Evolutionary conservation across 2,888 invertebrate genomes (phyloP), one percentile per base, ranked within the genome.

Genomic region (Neocrepidodera transversa): DNA sequence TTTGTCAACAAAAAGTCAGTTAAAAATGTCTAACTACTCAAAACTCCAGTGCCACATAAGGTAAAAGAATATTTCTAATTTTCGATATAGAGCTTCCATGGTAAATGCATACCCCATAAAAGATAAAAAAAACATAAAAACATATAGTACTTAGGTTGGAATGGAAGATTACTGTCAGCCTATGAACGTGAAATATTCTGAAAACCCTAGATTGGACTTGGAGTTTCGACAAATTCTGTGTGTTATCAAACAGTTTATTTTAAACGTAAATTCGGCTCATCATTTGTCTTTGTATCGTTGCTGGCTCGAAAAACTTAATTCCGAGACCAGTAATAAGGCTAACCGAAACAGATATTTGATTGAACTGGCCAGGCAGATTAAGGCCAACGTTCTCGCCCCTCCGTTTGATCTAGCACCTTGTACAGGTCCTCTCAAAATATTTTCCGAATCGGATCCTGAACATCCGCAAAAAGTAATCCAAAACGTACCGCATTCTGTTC

Each of bases 241-340:
- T 42, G 54, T 65, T 8, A 71, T 73, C 40, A 68, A 71, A 45
- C 64, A 69, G 5, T 65, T 68, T 38, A 69, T 73, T 17, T 68
- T 67, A n/a, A 62, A 58, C 14, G 66, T 73, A 36, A 70, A 67
- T 47, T 69, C 69, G 10, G 69, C 70, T 51, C 40, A 56, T 8
- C 65, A 69, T 55, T 43, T 73, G 36, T 45, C 64, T 13, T 62
- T 70, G 26, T 71, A 67, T 42, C 62, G 71, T 16, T 48, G 70
- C 10, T 73, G 73, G 73, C 52, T 73, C 48, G 73, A 73, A 45
- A 72, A 68, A 57, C 56, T 73, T 11, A 72, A 67, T 57, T 38
- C 55, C 4, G 28, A 63, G 1, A 26, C 43, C 7, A 38, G 56
- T 1, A 66, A 71, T 23, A 70, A 72, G 50, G 11, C 42, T 5